A percentile compares a stretch with the other conserved stretches of the same genome.
Evolutionary conservation across 2,113 vertebrate genomes (phyloP).

Genomic region (pig (Sus scrofa)): DNA sequence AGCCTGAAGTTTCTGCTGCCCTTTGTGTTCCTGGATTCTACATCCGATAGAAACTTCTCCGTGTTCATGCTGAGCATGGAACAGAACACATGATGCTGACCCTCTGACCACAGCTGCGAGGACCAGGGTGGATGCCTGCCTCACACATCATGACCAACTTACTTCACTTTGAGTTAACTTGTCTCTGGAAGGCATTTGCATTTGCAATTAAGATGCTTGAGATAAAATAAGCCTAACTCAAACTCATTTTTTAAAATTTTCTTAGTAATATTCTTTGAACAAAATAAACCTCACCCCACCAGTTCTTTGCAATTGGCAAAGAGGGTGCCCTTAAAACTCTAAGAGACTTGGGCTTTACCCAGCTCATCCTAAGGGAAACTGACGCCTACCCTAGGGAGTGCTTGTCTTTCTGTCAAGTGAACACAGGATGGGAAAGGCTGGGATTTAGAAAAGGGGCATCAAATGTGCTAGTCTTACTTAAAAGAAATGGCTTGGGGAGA

Average conservation of each 20-base stretch:
- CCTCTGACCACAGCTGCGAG: neutral
- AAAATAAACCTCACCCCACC: neutral
- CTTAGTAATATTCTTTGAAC: slow-evolving; percentile 1
- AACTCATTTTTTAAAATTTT: neutral
- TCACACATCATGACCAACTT: neutral
- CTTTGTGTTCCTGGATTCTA: neutral
- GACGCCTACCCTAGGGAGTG: neutral
- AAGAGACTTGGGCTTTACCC: neutral
- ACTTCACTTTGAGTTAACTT: neutral
- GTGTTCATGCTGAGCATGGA: neutral
- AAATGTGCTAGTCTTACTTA: neutral
- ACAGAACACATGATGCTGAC: neutral
- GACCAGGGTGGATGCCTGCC: neutral
- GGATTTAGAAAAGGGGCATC: neutral
- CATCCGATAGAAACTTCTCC: neutral
- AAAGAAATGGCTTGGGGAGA: neutral
- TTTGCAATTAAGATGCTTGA: neutral
- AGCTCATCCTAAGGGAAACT: neutral
- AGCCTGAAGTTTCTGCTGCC: neutral
- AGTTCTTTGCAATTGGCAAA: neutral
- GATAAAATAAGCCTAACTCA: neutral
- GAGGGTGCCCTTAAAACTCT: neutral
- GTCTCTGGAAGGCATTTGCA: neutral
- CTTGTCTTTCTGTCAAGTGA: neutral
- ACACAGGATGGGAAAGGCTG: neutral